A percentile compares a stretch with the other conserved stretches of the same genome.
phyloP scores from a whole-genome alignment of 2,113 vertebrate species.

The Pao palembangensis region DNA sequence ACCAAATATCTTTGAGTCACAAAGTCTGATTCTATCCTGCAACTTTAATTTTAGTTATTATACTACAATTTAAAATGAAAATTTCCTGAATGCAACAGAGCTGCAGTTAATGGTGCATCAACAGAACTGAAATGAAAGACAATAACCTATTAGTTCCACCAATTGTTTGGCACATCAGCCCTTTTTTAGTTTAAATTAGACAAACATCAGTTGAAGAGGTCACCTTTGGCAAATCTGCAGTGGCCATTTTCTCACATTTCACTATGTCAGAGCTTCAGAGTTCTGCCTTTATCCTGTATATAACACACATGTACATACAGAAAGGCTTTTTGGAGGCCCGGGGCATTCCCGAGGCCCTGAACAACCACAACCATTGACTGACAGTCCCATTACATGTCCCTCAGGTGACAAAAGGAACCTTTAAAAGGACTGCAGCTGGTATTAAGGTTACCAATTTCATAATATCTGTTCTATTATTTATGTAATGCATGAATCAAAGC shows the following conservation, averaged over 20 bases:
- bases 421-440: slow-evolving; percentile 38
- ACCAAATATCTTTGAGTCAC: too few relatives aligned
- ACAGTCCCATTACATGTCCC: slow-evolving; percentile 49
- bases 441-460: slow-evolving; percentile 34
- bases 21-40: too few relatives aligned
- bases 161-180: too few relatives aligned
- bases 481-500: slow-evolving; percentile 7
- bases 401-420: slow-evolving; percentile 41
- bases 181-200: neutral
- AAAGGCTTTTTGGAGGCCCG: slow-evolving; percentile 45
- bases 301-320: slow-evolving; percentile 27
- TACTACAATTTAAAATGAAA: too few relatives aligned
- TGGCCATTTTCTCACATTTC: slow-evolving; percentile 16
- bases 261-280: slow-evolving; percentile 24
- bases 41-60: too few relatives aligned
- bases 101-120: too few relatives aligned
- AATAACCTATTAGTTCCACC: too few relatives aligned
- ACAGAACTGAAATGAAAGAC: too few relatives aligned
- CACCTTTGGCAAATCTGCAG: neutral
- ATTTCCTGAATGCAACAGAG: too few relatives aligned
- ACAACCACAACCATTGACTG: slow-evolving; percentile 52
- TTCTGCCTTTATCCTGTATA: slow-evolving; percentile 54
- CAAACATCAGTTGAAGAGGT: neutral
- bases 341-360: slow-evolving; percentile 35
- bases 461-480: slow-evolving; percentile 22